Evolutionary conservation across 2,888 invertebrate species (phyloP).

Genomic region (Microctonus hyperodae): DNA sequence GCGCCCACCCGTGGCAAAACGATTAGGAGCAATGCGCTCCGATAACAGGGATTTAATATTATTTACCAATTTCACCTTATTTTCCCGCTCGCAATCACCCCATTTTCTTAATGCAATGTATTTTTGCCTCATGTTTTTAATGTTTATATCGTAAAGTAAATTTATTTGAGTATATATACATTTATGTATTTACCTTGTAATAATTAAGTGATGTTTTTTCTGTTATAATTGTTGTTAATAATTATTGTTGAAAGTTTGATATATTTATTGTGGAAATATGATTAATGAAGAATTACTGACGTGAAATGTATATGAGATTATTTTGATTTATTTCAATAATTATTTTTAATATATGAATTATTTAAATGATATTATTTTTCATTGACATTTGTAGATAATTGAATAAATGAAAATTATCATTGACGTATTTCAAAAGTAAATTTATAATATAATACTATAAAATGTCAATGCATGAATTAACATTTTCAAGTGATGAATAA

Average conservation of each 20-base stretch:
- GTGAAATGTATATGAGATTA: neutral
- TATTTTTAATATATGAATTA: neutral
- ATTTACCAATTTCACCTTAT: conserved; percentile 1
- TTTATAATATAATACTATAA: neutral
- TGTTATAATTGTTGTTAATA: too few species aligned
- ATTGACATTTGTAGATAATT: neutral
- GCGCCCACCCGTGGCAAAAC: conserved; percentile 47
- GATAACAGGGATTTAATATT: conserved; percentile 62
- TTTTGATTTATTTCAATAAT: neutral
- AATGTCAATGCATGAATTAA: neutral
- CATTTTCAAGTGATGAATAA: too few species aligned
- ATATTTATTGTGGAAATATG: too few species aligned
- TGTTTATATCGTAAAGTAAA: too few species aligned
- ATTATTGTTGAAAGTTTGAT: too few species aligned
- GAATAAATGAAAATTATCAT: neutral
- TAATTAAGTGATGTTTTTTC: too few species aligned
- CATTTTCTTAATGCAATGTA: conserved; percentile 23
- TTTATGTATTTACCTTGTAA: too few species aligned
- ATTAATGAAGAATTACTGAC: too few species aligned
- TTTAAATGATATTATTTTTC: neutral
- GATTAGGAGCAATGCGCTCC: conserved; percentile 62
- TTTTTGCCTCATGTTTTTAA: neutral
- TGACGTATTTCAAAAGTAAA: neutral
- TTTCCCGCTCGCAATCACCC: neutral
- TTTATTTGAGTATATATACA: neutral